Conservation (phyloP, 2,888 invertebrate genomes). For the Colostygia pectinataria region DNA sequence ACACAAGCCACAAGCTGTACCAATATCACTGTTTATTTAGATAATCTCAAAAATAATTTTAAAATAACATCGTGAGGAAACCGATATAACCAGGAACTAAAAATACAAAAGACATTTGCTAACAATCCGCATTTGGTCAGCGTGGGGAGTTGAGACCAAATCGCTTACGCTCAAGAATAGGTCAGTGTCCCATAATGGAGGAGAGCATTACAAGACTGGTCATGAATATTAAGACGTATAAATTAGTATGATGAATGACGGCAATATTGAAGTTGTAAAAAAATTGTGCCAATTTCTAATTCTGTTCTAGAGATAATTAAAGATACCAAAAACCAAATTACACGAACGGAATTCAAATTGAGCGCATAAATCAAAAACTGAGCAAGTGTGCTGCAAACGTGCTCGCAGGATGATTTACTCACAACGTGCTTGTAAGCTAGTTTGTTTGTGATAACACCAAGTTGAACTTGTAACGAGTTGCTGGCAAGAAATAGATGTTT, state of each 20-base stretch:
- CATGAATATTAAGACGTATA: too few relatives aligned
- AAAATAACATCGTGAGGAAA: too few relatives aligned
- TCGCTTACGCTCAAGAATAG: too few relatives aligned
- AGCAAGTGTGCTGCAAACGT: conserved; percentile 31
- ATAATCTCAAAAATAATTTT: too few relatives aligned
- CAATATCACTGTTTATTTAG: too few relatives aligned
- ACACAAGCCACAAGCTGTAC: too few relatives aligned
- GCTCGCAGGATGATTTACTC: conserved; percentile 37
- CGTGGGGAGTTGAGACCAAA: too few relatives aligned
- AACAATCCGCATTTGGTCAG: too few relatives aligned
- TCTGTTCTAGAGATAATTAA: conserved; percentile 13
- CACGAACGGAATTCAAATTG: conserved; percentile 32
- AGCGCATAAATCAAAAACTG: conserved; percentile 36
- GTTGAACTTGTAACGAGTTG: conserved; percentile 13
- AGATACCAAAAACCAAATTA: conserved; percentile 31
- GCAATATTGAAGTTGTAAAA: conserved; percentile 1
- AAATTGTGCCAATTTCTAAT: conserved; percentile 8
- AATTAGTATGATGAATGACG: not conserved
- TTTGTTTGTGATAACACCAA: conserved; percentile 23
- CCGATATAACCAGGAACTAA: too few relatives aligned
- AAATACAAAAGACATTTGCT: too few relatives aligned
- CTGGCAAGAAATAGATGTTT: conserved; percentile 15
- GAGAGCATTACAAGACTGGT: too few relatives aligned
- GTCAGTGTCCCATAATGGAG: too few relatives aligned
- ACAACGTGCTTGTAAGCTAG: conserved; percentile 32